A percentile compares a stretch with the other conserved stretches of the same genome.
Evolutionary conservation across 2,888 invertebrate genomes (phyloP).

Genomic region (Andricus quercusramuli): DNA sequence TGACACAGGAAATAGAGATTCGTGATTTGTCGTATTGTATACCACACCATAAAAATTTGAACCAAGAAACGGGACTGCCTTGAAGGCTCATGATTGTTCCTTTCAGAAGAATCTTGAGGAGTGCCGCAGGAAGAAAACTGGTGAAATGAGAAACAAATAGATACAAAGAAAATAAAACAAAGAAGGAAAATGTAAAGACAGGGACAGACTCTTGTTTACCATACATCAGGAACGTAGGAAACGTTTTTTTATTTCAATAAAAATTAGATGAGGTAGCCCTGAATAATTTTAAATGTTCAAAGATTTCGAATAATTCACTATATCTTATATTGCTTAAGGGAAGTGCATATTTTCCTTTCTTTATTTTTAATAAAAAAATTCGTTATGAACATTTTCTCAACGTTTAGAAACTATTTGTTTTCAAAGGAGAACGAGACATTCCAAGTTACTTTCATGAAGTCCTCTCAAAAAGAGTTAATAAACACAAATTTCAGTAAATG

Average conservation of each 20-base stretch:
- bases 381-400: too few species aligned
- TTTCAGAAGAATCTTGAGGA: constrained; percentile 33
- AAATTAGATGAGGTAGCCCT: too few species aligned
- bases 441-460: too few species aligned
- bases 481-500: too few species aligned
- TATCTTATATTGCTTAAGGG: too few species aligned
- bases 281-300: too few species aligned
- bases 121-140: constrained; percentile 3
- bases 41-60: constrained; percentile 10
- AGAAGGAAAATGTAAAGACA: not conserved
- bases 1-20: not conserved
- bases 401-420: too few species aligned
- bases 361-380: too few species aligned
- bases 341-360: too few species aligned
- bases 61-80: constrained; percentile 34
- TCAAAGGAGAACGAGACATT: too few species aligned
- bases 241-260: not conserved
- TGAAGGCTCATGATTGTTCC: constrained; percentile 34
- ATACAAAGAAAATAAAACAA: not conserved
- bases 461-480: too few species aligned
- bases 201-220: not conserved
- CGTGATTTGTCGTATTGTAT: not conserved
- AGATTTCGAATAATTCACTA: too few species aligned
- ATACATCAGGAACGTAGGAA: not conserved
- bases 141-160: constrained; percentile 15